Conservation (phyloP, 2,113 vertebrate genomes). For the Gallinago paraguaiae region DNA sequence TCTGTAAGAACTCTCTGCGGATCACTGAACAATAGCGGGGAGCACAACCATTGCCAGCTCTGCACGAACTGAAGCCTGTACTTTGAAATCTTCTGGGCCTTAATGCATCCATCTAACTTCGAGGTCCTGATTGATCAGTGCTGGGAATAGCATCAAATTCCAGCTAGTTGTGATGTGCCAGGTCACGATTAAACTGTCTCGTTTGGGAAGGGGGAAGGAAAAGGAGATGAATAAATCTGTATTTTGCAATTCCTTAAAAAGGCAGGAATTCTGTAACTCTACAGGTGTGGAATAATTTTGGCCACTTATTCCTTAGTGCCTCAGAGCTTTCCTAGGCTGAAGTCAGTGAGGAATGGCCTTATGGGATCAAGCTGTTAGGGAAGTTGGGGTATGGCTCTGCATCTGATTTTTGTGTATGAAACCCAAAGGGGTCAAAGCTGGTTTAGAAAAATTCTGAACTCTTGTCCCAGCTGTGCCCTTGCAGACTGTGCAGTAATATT, state of each 20-base stretch:
- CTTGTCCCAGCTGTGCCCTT: not conserved
- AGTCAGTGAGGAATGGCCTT: not conserved
- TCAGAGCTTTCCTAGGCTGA: not conserved
- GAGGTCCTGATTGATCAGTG: constrained; percentile 47
- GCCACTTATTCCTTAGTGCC: not conserved
- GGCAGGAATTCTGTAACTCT: not conserved
- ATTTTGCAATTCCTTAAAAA: not conserved
- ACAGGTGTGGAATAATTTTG: constrained; percentile 52
- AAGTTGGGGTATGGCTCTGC: not conserved
- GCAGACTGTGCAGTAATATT: not conserved
- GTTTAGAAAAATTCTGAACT: not conserved
- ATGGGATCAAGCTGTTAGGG: not conserved
- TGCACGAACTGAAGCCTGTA: not conserved
- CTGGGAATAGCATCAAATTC: constrained; percentile 61
- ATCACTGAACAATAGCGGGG: not conserved
- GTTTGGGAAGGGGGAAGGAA: not conserved
- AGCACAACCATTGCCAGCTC: constrained; percentile 15
- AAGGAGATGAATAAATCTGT: constrained; percentile 14
- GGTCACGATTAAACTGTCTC: constrained; percentile 47
- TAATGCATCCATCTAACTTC: constrained; percentile 26
- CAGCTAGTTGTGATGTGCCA: constrained; percentile 37
- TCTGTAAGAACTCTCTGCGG: constrained; percentile 57
- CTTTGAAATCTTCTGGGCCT: constrained; percentile 31
- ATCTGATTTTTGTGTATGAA: not conserved
- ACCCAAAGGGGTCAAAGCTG: not conserved